phyloP scores from a whole-genome alignment of 2,888 invertebrate species.

The Drosophila kuntzei region DNA sequence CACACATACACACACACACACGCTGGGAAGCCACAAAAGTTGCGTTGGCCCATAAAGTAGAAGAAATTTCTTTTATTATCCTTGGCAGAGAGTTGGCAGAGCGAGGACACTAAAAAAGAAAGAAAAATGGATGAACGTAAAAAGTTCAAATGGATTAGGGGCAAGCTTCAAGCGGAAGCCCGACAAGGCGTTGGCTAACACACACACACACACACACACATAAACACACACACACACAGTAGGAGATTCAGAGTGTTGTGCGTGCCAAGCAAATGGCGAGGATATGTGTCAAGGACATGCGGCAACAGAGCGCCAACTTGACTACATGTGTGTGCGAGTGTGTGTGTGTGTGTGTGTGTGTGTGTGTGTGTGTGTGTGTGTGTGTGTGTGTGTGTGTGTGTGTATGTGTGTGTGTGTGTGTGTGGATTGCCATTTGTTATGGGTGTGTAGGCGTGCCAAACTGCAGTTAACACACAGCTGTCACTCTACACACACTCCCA shows the following conservation, averaged over 20 bases:
- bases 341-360: conserved; percentile 7
- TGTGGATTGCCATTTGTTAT: conserved; percentile 15
- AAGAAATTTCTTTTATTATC: conserved; percentile 75
- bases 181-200: conserved; percentile 70
- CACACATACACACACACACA: conserved; percentile 15
- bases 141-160: conserved; percentile 79
- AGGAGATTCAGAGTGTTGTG: conserved; percentile 45
- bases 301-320: conserved; percentile 36
- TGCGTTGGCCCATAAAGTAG: conserved; percentile 71
- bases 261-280: conserved; percentile 66
- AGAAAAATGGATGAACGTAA: conserved; percentile 24
- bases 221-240: conserved; percentile 10
- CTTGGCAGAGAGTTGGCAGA: conserved; percentile 70
- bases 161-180: conserved; percentile 69
- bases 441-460: conserved; percentile 56
- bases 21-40: conserved; percentile 70
- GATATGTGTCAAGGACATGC: conserved; percentile 77
- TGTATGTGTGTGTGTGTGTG: conserved; percentile 12
- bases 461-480: conserved; percentile 62
- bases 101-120: conserved; percentile 24
- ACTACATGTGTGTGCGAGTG: conserved; percentile 2
- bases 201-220: conserved; percentile 30
- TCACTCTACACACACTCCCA: conserved; percentile 36
- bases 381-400: conserved; percentile 6
- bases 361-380: conserved; percentile 12